Evolutionary conservation across 2,888 invertebrate genomes (phyloP), one percentile per base, ranked within the genome.

Genomic region (Drosophila hamatofila): DNA sequence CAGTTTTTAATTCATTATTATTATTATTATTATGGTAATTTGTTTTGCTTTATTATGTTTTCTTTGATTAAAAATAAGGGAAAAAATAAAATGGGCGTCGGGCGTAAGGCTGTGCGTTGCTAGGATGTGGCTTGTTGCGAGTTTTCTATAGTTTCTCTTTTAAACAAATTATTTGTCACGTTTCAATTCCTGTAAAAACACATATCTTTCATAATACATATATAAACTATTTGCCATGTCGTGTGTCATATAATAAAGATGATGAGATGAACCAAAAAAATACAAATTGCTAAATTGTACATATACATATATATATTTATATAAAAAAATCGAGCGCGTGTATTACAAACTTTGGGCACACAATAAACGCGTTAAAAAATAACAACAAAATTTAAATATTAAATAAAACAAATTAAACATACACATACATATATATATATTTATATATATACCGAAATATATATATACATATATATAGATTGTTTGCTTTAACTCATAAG

Each of bases 381-480:
- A 85, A 85, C 85, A 89, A 85, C 88, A 87, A 84, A 87, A 89
- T 84, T 85, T 84, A 85, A 89, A 89, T 89, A 85, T 84, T 89
- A 89, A 85, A 89, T 89, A 85, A 89, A 89, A 89, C 89, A 85
- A 85, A 84, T 74, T 62, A 81, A 52, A 55, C 61, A 68, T 78
- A 79, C 61, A 52, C 63, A 69, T 51, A 72, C 62, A 41, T 56
- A 41, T 64, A 59, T 33, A 27, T 27, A 30, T 59, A 35, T 59
- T n/a, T 48, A 12, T 48, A 48, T 48, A 48, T 48, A 48, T 46
- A 68, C 27, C 2, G 2, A 37, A 1, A 56, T 18, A 46, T 46
- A 25, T 27, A 52, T 55, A 57, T 67, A 69, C 55, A 46, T 58
- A 46, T 37, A 46, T 25, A 48, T 48, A 30, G 37, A 49, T 55